Percentiles rank a stretch among this genome's conserved stretches.
Evolutionary conservation across 1,140 invertebrate species (phyloP).

Genomic region (Psilanteris sp.): DNA sequence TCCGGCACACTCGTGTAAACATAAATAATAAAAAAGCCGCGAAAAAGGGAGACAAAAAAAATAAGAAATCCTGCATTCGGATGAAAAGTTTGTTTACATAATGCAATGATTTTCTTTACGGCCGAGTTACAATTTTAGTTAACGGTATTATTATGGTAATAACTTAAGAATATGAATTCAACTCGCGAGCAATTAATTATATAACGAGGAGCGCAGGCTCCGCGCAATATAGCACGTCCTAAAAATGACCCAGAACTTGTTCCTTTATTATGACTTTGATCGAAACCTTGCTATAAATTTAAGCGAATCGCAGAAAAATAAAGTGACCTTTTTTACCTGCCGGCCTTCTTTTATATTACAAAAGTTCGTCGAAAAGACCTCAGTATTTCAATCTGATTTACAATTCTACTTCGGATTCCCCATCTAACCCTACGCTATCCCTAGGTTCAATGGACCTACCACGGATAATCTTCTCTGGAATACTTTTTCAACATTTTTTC

Average conservation of each 20-base stretch:
- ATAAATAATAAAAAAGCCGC: neutral
- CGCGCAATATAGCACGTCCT: no score
- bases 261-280: constrained; percentile 33
- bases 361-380: constrained; percentile 54
- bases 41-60: neutral
- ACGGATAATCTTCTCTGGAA: constrained; percentile 6
- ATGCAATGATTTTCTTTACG: no score
- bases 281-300: constrained; percentile 47
- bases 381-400: constrained; percentile 61
- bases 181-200: no score
- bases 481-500: constrained; percentile 51
- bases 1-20: constrained; percentile 20
- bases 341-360: constrained; percentile 51
- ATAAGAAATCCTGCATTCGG: no score
- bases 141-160: no score
- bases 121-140: no score
- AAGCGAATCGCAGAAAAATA: constrained; percentile 51
- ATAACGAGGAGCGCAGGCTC: no score
- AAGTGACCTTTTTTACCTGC: constrained; percentile 44
- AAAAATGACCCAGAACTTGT: constrained; percentile 8
- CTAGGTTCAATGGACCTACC: constrained; percentile 40
- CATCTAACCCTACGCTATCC: constrained; percentile 39
- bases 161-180: no score
- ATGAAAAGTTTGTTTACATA: no score
- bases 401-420: constrained; percentile 44